These are phyloP conservation scores for Silurus meridionalis DNA, from an alignment of 2,113 vertebrate species.

Conservation along the genomic window DNA sequence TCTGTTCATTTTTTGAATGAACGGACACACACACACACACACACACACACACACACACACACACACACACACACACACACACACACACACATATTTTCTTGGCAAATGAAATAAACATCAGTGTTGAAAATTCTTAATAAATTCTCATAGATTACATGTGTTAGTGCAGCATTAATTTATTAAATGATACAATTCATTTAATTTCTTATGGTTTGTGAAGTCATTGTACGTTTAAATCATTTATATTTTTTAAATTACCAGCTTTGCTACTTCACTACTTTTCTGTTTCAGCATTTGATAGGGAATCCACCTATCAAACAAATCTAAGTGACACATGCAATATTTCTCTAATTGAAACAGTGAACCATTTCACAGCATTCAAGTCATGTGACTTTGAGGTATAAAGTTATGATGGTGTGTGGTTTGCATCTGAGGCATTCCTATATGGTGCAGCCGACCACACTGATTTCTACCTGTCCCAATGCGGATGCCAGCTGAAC, in stretches of 20 bases:
- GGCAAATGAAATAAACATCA: neutral
- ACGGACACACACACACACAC: neutral
- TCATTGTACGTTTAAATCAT: neutral
- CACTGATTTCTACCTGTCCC: constrained; percentile 19
- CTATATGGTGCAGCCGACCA: constrained; percentile 32
- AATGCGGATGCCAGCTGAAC: neutral
- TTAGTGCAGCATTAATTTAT: neutral
- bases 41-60: neutral
- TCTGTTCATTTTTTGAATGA: neutral
- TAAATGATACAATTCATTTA: neutral
- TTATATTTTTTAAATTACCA: neutral
- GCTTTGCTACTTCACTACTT: neutral
- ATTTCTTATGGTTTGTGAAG: neutral
- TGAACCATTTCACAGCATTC: neutral
- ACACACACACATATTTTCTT: neutral
- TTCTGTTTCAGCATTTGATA: neutral
- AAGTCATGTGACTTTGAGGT: constrained; percentile 43
- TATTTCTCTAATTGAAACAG: neutral
- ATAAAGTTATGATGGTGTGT: neutral
- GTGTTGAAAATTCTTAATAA: neutral
- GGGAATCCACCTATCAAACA: neutral
- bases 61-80: neutral
- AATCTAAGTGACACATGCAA: neutral
- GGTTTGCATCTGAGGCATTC: constrained; percentile 39
- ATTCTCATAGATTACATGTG: neutral